Base-by-base conservation (phyloP, 2,888 invertebrate species). In the Epirrhoe alternata region DNA sequence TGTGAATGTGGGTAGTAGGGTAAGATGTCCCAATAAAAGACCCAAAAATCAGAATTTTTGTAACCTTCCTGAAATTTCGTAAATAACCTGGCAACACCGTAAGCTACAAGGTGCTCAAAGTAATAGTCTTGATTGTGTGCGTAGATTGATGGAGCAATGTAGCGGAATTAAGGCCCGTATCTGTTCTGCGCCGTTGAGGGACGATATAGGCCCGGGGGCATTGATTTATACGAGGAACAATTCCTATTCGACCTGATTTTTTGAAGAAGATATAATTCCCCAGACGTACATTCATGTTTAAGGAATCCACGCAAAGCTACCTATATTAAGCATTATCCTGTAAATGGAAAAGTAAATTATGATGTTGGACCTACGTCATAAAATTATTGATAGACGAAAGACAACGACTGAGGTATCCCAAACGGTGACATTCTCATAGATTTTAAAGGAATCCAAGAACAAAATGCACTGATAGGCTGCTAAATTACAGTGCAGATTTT, bases 71-170 rank as follows among this genome's bases (percentile, higher is more conserved):
- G 42, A 12, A 38, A 38, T 2, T n/a, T n/a, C 8, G 42, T 8
- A 1, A 42, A 42, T 8, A 14, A 6, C 16, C 16, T 7, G 0
- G 6, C 14, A 16, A 47, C 14, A 5, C 6, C 12, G 14, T 51
- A 49, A 35, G 30, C 14, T 31, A 33, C n/a, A 55, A 63, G 62
- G 65, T 69, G 55, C 57, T 66, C 52, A 57, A 68, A 66, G 57
- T 72, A 67, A 72, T 66, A 63, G 66, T 52, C 67, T 65, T 45
- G 55, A 68, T 70, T 63, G 56, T 64, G 56, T 54, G 54, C 54
- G 35, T 38, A 61, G 70, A 69, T 69, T 69, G 69, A 72, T 70
- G 57, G 64, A 42, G 54, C 67, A 67, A 67, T 64, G 63, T 64
- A 61, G 56, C 65, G 66, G 70, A 65, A 69, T 68, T 60, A 67